These are phyloP conservation scores for Zootoca vivipara DNA, from an alignment of 2,113 vertebrate genomes.

Conservation along the genomic window DNA sequence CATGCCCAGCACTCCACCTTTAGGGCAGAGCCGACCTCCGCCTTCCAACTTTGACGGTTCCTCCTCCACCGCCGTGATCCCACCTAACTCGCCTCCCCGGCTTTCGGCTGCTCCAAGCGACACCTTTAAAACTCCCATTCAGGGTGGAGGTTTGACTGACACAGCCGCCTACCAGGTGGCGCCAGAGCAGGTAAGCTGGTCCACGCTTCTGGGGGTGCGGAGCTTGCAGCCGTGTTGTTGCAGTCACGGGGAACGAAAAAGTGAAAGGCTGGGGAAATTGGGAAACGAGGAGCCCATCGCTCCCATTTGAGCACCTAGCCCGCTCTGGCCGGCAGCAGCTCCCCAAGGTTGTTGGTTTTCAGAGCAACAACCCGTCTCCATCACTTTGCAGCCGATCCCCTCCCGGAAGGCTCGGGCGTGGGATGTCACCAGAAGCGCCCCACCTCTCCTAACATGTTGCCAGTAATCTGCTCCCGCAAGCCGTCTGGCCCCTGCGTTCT, in stretches of 20 bases:
- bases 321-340: too few relatives aligned
- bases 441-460: too few relatives aligned
- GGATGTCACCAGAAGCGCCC: too few relatives aligned
- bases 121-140: not conserved
- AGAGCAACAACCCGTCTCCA: too few relatives aligned
- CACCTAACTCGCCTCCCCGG: not conserved
- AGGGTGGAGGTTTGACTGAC: not conserved
- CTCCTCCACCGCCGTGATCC: not conserved
- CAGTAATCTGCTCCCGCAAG: too few relatives aligned
- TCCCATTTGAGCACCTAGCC: too few relatives aligned
- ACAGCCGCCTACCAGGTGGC: not conserved
- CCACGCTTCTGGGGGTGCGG: not conserved
- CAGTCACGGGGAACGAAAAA: not conserved
- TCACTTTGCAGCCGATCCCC: too few relatives aligned
- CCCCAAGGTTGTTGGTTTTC: too few relatives aligned
- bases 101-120: not conserved
- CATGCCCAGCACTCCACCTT: rapidly evolving
- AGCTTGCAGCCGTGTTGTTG: not conserved
- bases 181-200: not conserved
- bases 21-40: rapidly evolving
- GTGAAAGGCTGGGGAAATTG: too few relatives aligned
- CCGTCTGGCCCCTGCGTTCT: too few relatives aligned
- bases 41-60: not conserved
- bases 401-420: too few relatives aligned
- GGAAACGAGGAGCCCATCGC: rapidly evolving